A percentile compares a stretch with the other conserved stretches of the same genome.
These are phyloP conservation scores for Ophion ellenae DNA, from an alignment of 2,888 invertebrate genomes.

Conservation along the genomic window DNA sequence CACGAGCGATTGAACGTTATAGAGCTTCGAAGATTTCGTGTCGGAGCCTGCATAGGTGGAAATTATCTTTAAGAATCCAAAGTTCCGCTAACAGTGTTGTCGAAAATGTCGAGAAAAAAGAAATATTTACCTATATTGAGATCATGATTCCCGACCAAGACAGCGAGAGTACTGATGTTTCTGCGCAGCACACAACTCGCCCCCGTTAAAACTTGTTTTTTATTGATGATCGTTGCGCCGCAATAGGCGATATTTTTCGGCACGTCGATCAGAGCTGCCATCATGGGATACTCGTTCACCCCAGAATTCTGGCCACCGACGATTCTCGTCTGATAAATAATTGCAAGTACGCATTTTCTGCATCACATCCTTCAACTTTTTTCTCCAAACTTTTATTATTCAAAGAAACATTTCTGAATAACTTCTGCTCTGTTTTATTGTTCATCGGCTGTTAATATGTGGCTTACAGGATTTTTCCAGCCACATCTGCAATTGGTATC, in stretches of 20 bases:
- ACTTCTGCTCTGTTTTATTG: neutral
- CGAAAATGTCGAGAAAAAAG: too few relatives aligned
- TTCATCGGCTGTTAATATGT: neutral
- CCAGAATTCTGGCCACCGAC: slow-evolving; percentile 85
- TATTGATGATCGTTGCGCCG: slow-evolving; percentile 78
- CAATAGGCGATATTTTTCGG: slow-evolving; percentile 69
- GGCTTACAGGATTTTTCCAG: slow-evolving; percentile 84
- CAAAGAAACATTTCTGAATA: neutral
- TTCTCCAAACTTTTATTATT: neutral
- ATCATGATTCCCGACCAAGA: slow-evolving; percentile 80
- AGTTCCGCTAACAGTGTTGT: too few relatives aligned
- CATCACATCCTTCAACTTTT: neutral
- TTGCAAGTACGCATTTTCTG: slow-evolving; percentile 1
- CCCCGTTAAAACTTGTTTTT: slow-evolving; percentile 76
- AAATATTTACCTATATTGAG: slow-evolving; percentile 62
- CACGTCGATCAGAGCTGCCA: slow-evolving; percentile 85
- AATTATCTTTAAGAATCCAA: neutral
- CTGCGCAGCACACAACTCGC: slow-evolving; percentile 76
- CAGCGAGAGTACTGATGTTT: slow-evolving; percentile 40
- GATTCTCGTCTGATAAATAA: slow-evolving; percentile 80
- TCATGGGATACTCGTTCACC: slow-evolving; percentile 86
- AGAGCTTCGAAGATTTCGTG: slow-evolving; percentile 83
- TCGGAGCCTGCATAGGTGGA: slow-evolving; percentile 82
- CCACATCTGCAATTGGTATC: slow-evolving; percentile 85
- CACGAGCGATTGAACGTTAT: slow-evolving; percentile 79